These are phyloP conservation scores for Octopus sinensis DNA, from an alignment of 1,140 invertebrate genomes.

Conservation along the genomic window DNA sequence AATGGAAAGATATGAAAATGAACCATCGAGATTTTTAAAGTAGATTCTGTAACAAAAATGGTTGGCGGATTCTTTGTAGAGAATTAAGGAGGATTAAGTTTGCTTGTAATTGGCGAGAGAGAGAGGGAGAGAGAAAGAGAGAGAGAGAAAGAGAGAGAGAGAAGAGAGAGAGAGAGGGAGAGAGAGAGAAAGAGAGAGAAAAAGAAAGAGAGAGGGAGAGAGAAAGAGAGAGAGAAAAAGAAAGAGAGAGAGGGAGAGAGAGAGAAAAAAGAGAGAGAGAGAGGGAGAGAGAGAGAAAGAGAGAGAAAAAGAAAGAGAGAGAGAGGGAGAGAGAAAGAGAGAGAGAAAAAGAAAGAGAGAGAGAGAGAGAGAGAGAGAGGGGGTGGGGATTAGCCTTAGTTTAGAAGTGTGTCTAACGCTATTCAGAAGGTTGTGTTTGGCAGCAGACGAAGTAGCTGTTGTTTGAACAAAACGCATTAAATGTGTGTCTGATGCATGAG, in stretches of 20 bases:
- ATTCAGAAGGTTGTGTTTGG: no score
- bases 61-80: no score
- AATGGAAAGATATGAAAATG: no score
- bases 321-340: constrained; percentile 14
- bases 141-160: neutral
- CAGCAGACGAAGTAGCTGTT: no score
- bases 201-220: neutral
- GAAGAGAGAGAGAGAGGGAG: neutral
- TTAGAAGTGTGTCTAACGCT: no score
- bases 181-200: neutral
- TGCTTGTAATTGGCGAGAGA: no score
- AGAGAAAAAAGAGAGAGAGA: neutral
- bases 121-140: constrained; percentile 6
- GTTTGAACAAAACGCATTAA: no score
- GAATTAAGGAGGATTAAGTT: no score
- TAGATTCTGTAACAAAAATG: no score
- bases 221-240: neutral
- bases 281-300: neutral
- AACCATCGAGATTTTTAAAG: no score
- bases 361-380: neutral
- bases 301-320: constrained; percentile 12
- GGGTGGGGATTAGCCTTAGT: neutral
- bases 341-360: constrained; percentile 10
- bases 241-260: neutral
- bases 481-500: no score